phyloP scores from a whole-genome alignment of 1,140 invertebrate species.

The Gonatopus flavifemur region DNA sequence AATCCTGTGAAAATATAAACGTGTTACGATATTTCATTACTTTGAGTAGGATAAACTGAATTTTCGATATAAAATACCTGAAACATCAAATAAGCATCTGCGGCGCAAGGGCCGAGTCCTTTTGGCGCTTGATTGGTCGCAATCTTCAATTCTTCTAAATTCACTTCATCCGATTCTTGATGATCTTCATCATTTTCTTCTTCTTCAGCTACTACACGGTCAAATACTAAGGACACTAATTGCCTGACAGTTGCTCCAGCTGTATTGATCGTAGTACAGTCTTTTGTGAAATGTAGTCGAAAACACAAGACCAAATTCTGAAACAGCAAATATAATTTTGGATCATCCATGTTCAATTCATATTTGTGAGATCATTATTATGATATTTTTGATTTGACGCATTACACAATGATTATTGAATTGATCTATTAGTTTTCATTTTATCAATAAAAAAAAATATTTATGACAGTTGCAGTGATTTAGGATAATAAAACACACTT shows the following conservation, averaged over 20 bases:
- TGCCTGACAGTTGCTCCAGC: conserved; percentile 96
- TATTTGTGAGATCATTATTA: not conserved
- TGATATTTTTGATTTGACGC: too few species aligned
- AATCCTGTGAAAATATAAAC: conserved; percentile 66
- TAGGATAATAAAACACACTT: conserved; percentile 31
- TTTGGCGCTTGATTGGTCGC: conserved; percentile 76
- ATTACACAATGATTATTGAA: too few species aligned
- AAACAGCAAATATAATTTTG: conserved; percentile 35
- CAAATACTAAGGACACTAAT: conserved; percentile 94
- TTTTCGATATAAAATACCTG: conserved; percentile 64
- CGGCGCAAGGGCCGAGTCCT: conserved; percentile 83
- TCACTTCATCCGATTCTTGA: conserved; percentile 58
- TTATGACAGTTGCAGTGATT: not conserved
- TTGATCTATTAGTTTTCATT: too few species aligned
- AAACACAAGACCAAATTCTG: conserved; percentile 95
- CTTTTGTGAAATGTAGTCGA: conserved; percentile 90
- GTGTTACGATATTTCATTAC: conserved; percentile 7
- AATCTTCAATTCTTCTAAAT: conserved; percentile 78
- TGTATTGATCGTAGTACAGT: conserved; percentile 92
- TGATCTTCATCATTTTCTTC: conserved; percentile 59
- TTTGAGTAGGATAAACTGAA: too few species aligned
- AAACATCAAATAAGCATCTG: conserved; percentile 94
- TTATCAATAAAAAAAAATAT: not conserved
- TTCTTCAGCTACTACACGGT: conserved; percentile 83
- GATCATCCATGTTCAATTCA: not conserved